Percentiles rank a stretch among this genome's conserved stretches.
Conservation (phyloP, 2,888 invertebrate species). For the Tetragnatha montana region DNA sequence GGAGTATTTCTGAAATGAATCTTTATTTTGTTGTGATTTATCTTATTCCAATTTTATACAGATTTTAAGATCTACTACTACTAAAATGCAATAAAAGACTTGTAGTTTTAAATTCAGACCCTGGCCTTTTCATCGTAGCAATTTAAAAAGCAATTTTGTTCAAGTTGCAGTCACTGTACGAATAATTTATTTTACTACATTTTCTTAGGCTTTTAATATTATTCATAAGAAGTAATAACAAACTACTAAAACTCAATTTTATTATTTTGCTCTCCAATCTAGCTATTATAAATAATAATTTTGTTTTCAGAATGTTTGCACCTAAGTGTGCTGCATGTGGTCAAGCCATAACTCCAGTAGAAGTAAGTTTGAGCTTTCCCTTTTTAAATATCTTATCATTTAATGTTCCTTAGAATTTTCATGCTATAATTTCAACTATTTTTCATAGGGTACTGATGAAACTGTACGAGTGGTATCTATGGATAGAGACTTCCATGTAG, state of each 20-base stretch:
- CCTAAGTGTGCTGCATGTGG: constrained; percentile 98
- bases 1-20: too few species aligned
- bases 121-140: too few species aligned
- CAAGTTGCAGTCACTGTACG: too few species aligned
- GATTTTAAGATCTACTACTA: too few species aligned
- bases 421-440: background rate
- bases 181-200: too few species aligned
- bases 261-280: background rate
- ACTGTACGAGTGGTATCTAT: constrained; percentile 98
- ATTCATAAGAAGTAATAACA: too few species aligned
- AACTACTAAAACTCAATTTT: too few species aligned
- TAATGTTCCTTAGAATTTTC: background rate
- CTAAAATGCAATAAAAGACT: too few species aligned
- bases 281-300: background rate
- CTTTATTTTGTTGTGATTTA: background rate
- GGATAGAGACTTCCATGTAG: constrained; percentile 99
- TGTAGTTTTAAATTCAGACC: too few species aligned
- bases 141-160: too few species aligned
- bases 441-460: constrained; percentile 82
- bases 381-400: background rate
- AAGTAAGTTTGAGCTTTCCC: constrained; percentile 77
- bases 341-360: constrained; percentile 94
- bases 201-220: too few species aligned
- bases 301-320: constrained; percentile 88
- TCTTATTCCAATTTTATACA: too few species aligned